These are phyloP conservation scores for Eumacrocentrus americanus DNA, from an alignment of 2,888 invertebrate genomes.

Conservation along the genomic window DNA sequence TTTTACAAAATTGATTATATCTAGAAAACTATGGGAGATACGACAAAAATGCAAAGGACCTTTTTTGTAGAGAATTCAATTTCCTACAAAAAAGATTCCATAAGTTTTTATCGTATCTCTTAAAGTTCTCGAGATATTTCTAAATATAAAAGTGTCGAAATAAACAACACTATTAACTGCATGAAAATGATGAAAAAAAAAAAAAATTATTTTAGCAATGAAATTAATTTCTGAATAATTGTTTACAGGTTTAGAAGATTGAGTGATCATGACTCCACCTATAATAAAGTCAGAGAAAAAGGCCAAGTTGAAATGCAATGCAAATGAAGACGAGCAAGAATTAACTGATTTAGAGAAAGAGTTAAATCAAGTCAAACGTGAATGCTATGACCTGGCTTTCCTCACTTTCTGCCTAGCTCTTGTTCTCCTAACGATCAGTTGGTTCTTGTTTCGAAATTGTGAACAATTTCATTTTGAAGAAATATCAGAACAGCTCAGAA, in stretches of 20 bases:
- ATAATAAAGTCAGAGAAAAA: neutral
- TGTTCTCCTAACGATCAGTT: neutral
- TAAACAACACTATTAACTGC: too few relatives aligned
- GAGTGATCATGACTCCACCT: neutral
- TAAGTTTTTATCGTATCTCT: too few relatives aligned
- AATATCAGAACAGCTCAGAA: neutral
- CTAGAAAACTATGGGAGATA: too few relatives aligned
- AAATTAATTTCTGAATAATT: neutral
- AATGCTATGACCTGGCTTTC: neutral
- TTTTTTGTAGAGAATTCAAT: too few relatives aligned
- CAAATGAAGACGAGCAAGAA: neutral
- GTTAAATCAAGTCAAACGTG: neutral
- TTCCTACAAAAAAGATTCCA: too few relatives aligned
- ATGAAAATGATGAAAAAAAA: neutral
- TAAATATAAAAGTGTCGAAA: too few relatives aligned
- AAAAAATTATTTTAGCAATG: neutral
- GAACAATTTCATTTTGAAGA: neutral
- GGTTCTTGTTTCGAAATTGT: neutral
- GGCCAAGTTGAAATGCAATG: neutral
- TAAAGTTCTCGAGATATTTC: too few relatives aligned
- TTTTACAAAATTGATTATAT: too few relatives aligned
- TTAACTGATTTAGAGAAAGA: neutral
- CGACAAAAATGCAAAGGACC: too few relatives aligned
- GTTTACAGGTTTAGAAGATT: neutral
- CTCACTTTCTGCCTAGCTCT: neutral